Evolutionary conservation across 2,113 vertebrate genomes (phyloP), one percentile per base, ranked within the genome.

Genomic region (Chaetops frenatus): DNA sequence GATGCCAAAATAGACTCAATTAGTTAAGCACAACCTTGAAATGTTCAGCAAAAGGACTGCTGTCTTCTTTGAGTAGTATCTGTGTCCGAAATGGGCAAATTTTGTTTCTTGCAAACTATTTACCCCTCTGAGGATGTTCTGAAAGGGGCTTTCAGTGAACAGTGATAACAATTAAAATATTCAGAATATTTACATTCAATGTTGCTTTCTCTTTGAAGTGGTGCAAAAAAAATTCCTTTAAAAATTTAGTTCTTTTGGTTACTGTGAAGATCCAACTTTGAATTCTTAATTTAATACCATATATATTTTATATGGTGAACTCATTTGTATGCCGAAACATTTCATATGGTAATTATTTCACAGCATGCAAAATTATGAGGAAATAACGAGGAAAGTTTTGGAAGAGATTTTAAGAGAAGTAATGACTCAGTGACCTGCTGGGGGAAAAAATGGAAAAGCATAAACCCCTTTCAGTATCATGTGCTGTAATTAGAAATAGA

Each of bases 301-400:
- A n/a, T 47, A 50, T 28, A 50, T 82, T 90, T 94, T 79, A 86
- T 78, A 88, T 10, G 10, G 25, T 60, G 70, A 94, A 36, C 25
- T 80, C 58, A 35, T 80, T 79, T 69, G 81, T 60, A 73, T 6
- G 15, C 28, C 45, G 8, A 89, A 94, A 70, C 12, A 50, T 66
- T 96, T 73, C 66, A 70, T 62, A 78, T 29, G 51, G 85, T 21
- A 80, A 88, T 86, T 91, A 87, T 76, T 86, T 92, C 83, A 89
- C 91, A 89, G 71, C n/a, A 27, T 48, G 57, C 35, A 84, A 93
- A 88, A 81, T 71, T 18, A 87, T 65, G 64, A 94, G 54, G 66
- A 92, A 89, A 92, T 62, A 91, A 86, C 0, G 0, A 84, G 56
- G 31, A 53, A 86, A 74, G 61, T 85, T 92, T 76, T 40, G 62